Evolutionary conservation across 2,113 vertebrate species (phyloP), one percentile per base, ranked within the genome.

Genomic region (Pomatostomus ruficeps): DNA sequence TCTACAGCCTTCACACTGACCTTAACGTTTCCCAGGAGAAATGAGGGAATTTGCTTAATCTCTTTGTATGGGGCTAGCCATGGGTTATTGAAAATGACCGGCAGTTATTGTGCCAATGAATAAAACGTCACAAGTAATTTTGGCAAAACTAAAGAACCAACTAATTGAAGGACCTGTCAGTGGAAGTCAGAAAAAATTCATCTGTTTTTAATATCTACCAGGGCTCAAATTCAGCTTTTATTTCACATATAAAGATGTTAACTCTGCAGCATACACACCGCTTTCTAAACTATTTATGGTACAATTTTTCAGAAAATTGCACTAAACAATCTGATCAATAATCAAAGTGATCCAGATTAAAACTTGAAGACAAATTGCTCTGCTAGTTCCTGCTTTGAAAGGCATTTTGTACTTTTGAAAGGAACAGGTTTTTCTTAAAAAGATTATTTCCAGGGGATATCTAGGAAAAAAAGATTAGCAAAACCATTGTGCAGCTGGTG

Each of bases 21-120:
- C 54, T 94, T 73, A 33, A 42, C 0, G 0, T 92, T 95, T 79
- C 85, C 72, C 67, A 80, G 57, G 91, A 36, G 88, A 74, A 90
- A 85, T 91, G 84, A 85, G 24, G 77, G 71, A 94, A 80, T 88
- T 96, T 94, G 58, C 49, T 97, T 95, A 95, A 84, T 88, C 91
- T 94, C 91, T 88, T 96, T 95, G 81, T 84, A n/a, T 93, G 91
- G 74, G 58, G 74, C 85, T 95, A 92, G 72, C 43, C 81, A 82
- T 33, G 78, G 86, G 89, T 97, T 96, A 97, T 71, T 94, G 88
- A 70, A 94, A 97, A 95, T 92, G 95, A 92, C 81, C 94, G 80
- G 43, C 11, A 91, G 89, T 78, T 91, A 84, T 78, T 65, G 42
- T 97, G 95, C 89, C 87, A 94, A 16, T 85, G 88, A 97, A 92